Evolutionary conservation across 2,113 vertebrate genomes (phyloP).

Genomic region (Globicephala melas): DNA sequence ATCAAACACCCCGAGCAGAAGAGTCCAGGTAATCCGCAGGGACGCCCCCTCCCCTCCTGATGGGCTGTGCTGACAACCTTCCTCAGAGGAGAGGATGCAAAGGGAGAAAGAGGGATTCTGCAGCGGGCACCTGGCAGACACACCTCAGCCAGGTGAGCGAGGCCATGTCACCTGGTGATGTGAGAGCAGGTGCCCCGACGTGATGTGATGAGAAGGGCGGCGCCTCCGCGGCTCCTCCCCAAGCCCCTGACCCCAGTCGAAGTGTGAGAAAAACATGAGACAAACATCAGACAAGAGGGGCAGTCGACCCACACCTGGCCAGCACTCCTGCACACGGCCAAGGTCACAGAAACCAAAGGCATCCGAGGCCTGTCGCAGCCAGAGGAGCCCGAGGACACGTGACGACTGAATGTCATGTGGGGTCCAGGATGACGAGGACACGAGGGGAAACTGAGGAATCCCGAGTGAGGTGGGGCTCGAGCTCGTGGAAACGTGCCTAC

Average conservation of each 20-base stretch:
- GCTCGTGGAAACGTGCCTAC: accelerated
- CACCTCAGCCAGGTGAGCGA: not conserved
- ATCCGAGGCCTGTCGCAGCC: accelerated
- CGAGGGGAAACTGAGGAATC: accelerated
- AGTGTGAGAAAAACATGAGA: not conserved
- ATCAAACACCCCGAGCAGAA: accelerated
- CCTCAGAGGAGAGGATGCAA: not conserved
- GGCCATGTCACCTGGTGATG: not conserved
- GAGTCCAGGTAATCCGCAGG: accelerated
- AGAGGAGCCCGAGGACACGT: accelerated
- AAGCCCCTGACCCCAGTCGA: not conserved
- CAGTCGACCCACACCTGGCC: accelerated
- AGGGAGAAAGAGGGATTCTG: no score
- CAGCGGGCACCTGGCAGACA: not conserved
- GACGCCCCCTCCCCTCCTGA: not conserved
- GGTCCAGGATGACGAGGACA: not conserved
- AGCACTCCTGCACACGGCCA: not conserved
- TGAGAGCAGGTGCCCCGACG: not conserved
- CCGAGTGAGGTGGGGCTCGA: accelerated
- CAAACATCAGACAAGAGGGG: not conserved
- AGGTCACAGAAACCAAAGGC: not conserved
- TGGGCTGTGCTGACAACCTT: not conserved
- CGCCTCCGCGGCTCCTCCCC: accelerated
- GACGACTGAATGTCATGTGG: accelerated
- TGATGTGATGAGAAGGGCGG: no score